phyloP scores from a whole-genome alignment of 37 sponge, comb jelly and placozoan genomes.

The Mnemiopsis leidyi region DNA sequence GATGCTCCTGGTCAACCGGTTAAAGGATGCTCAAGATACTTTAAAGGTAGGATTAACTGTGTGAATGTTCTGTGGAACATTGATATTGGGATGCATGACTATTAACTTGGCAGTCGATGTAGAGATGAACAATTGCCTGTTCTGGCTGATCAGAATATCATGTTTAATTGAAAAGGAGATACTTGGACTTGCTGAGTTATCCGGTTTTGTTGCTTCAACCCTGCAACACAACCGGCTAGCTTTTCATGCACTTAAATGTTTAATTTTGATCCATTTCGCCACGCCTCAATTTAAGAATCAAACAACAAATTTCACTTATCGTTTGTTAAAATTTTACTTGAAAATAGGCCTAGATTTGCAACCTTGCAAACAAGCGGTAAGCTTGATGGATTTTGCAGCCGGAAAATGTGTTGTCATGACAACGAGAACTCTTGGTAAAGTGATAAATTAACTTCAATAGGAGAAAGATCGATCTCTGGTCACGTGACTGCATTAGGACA shows the following conservation, averaged over 20 bases:
- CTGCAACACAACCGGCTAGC: background rate
- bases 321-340: background rate
- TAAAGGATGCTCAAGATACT: constrained; percentile 51
- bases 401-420: constrained; percentile 34
- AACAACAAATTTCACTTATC: background rate
- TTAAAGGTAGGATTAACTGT: background rate
- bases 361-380: constrained; percentile 29
- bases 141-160: too few relatives aligned
- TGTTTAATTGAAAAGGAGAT: too few relatives aligned
- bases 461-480: background rate
- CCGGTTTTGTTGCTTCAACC: too few relatives aligned
- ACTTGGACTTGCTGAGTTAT: too few relatives aligned
- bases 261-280: background rate
- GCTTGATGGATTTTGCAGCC: constrained; percentile 43
- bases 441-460: constrained; percentile 54
- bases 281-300: background rate
- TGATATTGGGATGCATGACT: too few relatives aligned
- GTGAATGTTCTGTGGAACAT: background rate
- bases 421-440: constrained; percentile 4
- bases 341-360: background rate
- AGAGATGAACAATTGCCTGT: too few relatives aligned
- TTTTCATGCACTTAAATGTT: background rate
- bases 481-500: constrained; percentile 47
- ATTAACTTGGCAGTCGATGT: too few relatives aligned
- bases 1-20: constrained; percentile 14